Base-by-base conservation (phyloP, 2,113 vertebrate species). In the Protobothrops flavoviridis region DNA sequence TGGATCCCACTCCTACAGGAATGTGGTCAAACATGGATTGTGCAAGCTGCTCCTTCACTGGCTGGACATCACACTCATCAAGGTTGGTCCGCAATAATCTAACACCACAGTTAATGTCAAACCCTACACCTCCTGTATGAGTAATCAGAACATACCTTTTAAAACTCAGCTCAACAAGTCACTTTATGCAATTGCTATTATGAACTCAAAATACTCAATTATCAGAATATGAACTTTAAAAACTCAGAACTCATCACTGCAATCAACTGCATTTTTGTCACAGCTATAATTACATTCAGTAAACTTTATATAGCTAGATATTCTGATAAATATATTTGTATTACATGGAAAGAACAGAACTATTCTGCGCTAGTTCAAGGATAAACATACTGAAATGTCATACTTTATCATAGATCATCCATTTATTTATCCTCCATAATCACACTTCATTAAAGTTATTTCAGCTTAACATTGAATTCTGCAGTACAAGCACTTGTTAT, bases 11-110 rank as follows among this genome's bases (percentile, higher is more conserved):
- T 0, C 99, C 99, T 10, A 99, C 99, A 1, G 99, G 99, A 95
- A 99, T 99, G 96, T 99, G 99, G 96, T 99, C 99, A 89, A 99
- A 99, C 98, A 99, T 98, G 3, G 99, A 98, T 95, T 99, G 99
- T 43, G 99, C 99, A 0, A 99, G 98, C 93, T 99, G 99, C 90
- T 99, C 99, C 95, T 99, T 99, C 95, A 99, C 99, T 1, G 99
- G 99, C 97, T 99, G 99, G 50, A 99, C 99, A 8, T 99, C 99
- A 0, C 98, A 96, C 96, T 99, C 99, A 24, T 99, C 99, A 95
- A 99, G 96, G 95, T 99, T 99, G 7, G 99, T 99, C 94, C 99
- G 98, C 48, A 99, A 98, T 85, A 99, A 97, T 50, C 99, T 98
- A 20, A 99, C 99, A 3, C 99, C 99, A 1, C 99, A 99, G 97